phyloP scores from a whole-genome alignment of 1,140 invertebrate species.

The Liolophura sinensis region DNA sequence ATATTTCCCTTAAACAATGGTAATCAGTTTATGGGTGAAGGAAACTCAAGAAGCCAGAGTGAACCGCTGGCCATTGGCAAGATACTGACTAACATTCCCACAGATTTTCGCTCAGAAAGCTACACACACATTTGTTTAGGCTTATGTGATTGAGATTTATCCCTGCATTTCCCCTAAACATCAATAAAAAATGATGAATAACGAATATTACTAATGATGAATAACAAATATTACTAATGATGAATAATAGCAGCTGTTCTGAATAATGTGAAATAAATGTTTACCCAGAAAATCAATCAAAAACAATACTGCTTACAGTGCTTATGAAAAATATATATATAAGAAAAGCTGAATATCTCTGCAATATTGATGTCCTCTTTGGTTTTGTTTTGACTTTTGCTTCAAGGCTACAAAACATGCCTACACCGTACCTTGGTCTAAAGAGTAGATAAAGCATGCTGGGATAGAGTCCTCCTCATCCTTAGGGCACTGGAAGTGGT shows the following conservation, averaged over 20 bases:
- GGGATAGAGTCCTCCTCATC: slow-evolving; percentile 30
- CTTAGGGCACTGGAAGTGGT: slow-evolving; percentile 33
- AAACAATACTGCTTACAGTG: background rate
- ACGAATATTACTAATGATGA: too few relatives aligned
- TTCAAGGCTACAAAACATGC: background rate
- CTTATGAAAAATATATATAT: slow-evolving; percentile 1
- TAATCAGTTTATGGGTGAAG: too few relatives aligned
- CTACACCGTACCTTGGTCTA: slow-evolving; percentile 38
- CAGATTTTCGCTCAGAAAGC: background rate
- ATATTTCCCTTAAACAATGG: too few relatives aligned
- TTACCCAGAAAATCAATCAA: slow-evolving; percentile 5
- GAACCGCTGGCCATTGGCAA: too few relatives aligned
- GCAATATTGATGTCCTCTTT: background rate
- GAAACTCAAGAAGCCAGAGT: too few relatives aligned
- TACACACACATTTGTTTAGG: background rate
- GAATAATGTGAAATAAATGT: too few relatives aligned
- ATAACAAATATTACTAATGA: too few relatives aligned
- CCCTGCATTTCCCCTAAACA: too few relatives aligned
- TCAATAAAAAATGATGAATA: too few relatives aligned
- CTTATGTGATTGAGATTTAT: background rate
- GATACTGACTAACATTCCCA: background rate
- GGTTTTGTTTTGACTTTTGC: background rate
- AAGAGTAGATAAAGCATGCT: slow-evolving; percentile 41
- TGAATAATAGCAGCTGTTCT: too few relatives aligned
- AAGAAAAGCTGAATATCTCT: background rate